These are phyloP conservation scores for Lepus europaeus DNA, from an alignment of 2,113 vertebrate species.

Conservation along the genomic window DNA sequence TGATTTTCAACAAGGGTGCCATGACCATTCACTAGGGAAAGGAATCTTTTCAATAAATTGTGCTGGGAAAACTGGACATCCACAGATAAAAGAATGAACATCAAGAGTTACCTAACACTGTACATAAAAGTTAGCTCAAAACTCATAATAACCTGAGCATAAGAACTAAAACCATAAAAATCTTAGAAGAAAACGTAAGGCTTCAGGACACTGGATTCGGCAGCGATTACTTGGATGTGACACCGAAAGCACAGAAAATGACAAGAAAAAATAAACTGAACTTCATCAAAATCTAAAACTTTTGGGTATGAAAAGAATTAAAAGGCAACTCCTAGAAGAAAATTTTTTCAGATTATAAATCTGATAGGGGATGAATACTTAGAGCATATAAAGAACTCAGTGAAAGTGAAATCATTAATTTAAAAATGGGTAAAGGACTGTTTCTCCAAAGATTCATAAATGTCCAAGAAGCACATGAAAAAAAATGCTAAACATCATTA, in stretches of 20 bases:
- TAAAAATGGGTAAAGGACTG: neutral
- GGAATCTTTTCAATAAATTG: neutral
- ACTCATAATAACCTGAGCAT: neutral
- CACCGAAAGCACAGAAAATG: neutral
- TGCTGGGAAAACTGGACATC: neutral
- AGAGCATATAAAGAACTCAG: slow-evolving; percentile 37
- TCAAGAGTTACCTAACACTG: neutral
- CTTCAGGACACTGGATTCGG: neutral
- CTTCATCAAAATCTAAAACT: slow-evolving; percentile 25
- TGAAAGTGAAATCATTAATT: neutral
- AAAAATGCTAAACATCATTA: neutral
- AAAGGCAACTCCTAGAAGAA: neutral
- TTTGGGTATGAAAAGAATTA: neutral
- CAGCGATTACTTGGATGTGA: neutral
- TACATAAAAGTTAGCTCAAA: slow-evolving; percentile 1
- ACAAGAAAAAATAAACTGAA: slow-evolving; percentile 3
- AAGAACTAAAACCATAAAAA: neutral
- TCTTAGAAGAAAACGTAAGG: neutral
- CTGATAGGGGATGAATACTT: neutral
- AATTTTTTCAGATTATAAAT: neutral
- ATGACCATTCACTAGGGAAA: neutral
- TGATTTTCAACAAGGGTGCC: neutral
- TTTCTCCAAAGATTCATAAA: neutral
- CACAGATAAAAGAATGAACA: neutral
- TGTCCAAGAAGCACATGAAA: neutral